Evolutionary conservation across 2,888 invertebrate genomes (phyloP).

Genomic region (Clanis bilineata): DNA sequence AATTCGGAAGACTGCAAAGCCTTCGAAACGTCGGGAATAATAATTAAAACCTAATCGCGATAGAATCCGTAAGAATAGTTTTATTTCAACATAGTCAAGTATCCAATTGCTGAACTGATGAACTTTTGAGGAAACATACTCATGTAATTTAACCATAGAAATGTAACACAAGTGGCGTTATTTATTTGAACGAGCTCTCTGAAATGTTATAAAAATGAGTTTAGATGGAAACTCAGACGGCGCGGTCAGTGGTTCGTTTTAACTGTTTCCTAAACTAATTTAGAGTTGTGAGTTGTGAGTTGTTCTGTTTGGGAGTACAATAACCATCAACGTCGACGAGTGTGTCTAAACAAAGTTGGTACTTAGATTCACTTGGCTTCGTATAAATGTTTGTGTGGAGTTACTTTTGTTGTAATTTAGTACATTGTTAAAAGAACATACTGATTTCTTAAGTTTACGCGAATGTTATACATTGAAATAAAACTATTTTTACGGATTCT

Average conservation of each 20-base stretch:
- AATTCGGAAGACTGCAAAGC: too few species aligned
- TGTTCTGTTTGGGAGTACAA: not conserved
- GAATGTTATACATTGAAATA: too few species aligned
- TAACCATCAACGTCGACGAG: not conserved
- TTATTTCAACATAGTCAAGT: too few species aligned
- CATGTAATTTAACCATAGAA: too few species aligned
- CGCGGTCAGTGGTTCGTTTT: not conserved
- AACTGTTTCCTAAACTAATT: conserved; percentile 6
- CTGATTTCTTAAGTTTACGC: too few species aligned
- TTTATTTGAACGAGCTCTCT: not conserved
- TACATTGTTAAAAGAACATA: too few species aligned
- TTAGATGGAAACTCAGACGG: not conserved
- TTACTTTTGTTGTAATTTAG: not conserved
- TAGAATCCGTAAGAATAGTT: too few species aligned
- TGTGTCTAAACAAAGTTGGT: not conserved
- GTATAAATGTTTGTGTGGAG: not conserved
- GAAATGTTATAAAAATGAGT: not conserved
- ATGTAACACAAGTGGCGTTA: not conserved
- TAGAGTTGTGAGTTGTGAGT: conserved; percentile 2
- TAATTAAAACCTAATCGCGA: too few species aligned
- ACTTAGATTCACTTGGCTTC: not conserved
- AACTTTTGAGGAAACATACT: too few species aligned
- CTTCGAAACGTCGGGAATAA: too few species aligned
- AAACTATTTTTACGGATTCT: too few species aligned
- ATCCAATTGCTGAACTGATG: too few species aligned